Evolutionary conservation across 2,888 invertebrate species (phyloP), one percentile per base, ranked within the genome.

Genomic region (Apeira syringaria): DNA sequence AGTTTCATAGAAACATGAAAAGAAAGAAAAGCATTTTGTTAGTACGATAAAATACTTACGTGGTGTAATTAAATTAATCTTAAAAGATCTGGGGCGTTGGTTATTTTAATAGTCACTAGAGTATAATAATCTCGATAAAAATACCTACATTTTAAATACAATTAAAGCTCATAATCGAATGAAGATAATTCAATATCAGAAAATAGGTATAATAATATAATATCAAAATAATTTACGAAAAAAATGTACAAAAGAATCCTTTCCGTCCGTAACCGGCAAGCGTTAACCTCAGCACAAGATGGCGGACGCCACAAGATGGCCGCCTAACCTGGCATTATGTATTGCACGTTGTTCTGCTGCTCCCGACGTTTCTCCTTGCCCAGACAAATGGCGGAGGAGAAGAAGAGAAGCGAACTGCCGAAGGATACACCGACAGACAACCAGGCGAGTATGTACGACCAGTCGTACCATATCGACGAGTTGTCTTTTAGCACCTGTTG

Each of bases 371-470:
- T 93, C 82, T 96, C 96, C 80, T 92, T 93, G 74, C 93, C 92
- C 63, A 96, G 91, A 80, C 95, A 95, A 75, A 94, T 92, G 55
- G 95, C 94, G 43, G 94, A 94, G 62, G 94, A 93, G 91, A 95
- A 93, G 92, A 96, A 96, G 62, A 95, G 85, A 63, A 95, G 91
- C 61, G 95, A 93, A 60, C 94, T 94, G 56, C 93, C 92, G 73
- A 96, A 91, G 67, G 94, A 93, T 64, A 94, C 94, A 44, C 92
- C 94, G 51, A 96, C 95, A 49, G 96, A 93, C 64, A 95, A 89
- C 96, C 96, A 97, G 61, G 95, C 94, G 60, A 96, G 90, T 71
- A 95, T 93, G 92, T 96, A 96, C 63, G 96, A 96, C 96, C 96
- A 96, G 71, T 96, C 96, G 91, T 95, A 95, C 91, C 92, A 92